Evolutionary conservation across 2,113 vertebrate species (phyloP), one percentile per base, ranked within the genome.

Genomic region (Hystrix brachyura): DNA sequence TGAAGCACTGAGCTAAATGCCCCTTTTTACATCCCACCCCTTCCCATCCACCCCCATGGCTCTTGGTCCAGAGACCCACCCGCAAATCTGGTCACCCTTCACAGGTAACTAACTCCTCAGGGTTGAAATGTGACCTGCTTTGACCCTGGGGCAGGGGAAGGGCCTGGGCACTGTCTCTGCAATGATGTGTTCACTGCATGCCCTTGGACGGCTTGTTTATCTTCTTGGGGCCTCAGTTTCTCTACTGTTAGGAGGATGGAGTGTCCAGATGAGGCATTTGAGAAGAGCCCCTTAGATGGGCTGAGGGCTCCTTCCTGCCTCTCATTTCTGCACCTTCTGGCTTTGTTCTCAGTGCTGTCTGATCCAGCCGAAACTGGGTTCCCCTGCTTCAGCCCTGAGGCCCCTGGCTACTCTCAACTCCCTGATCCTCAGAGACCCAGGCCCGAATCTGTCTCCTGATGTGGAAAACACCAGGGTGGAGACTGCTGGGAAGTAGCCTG

Each of bases 121-220:
- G 53, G 10, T 14, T 67, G 90, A 43, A 69, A 12, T 34, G 8
- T 86, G 25, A 11, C 18, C 89, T 60, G 87, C 46, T 27, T 55
- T 17, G 5, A 59, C 88, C 46, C 17, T 59, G 46, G 67, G 43
- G 1, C 18, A 17, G 46, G 43, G 32, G 19, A 79, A 32, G 71
- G 48, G 29, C 48, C 85, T 19, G 6, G 48, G 43, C 2, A 10
- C 25, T 57, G 11, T 15, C 14, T 74, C 74, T 48, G 15, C 7
- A 32, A 23, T 1, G 29, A 38, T 48, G 7, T 23, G 46, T 48
- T 91, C 25, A 7, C 25, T 5, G 1, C 0, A 0, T 43, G 4
- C 71, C 55, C 29, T 60, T 7, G 5, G 23, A 27, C 10, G 59
- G 38, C 51, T 71, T 3, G 18, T 23, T 55, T 55, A 55, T 79